phyloP scores from a whole-genome alignment of 1,140 invertebrate genomes.

The Kradibia gibbosae region DNA sequence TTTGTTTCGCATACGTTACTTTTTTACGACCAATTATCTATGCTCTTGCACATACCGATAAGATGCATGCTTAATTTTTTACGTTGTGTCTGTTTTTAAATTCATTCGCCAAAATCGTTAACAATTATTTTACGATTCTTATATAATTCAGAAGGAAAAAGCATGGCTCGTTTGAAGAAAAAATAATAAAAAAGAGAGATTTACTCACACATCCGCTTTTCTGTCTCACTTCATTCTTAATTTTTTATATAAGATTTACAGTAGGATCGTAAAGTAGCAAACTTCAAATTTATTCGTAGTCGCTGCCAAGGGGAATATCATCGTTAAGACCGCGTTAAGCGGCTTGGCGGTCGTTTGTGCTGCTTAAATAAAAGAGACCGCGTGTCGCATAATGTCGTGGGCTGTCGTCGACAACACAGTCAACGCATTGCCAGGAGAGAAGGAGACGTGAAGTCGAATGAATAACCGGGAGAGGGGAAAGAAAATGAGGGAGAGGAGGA shows the following conservation, averaged over 20 bases:
- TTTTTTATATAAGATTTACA: neutral
- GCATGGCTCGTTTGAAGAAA: too few species aligned
- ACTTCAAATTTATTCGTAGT: neutral
- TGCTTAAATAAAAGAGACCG: constrained; percentile 20
- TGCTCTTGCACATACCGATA: too few species aligned
- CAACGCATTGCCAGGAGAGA: neutral
- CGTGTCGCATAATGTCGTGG: constrained; percentile 14
- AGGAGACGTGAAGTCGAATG: neutral
- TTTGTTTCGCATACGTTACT: too few species aligned
- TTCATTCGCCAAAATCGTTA: too few species aligned
- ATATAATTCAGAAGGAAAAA: too few species aligned
- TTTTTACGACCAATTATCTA: too few species aligned
- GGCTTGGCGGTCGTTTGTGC: neutral
- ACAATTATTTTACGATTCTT: too few species aligned
- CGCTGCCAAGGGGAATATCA: neutral
- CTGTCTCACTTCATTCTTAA: too few species aligned
- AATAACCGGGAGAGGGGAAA: neutral
- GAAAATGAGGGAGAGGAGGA: neutral
- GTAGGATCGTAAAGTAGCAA: neutral
- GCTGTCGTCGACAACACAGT: constrained; percentile 8
- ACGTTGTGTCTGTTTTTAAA: too few species aligned
- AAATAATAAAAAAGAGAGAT: too few species aligned
- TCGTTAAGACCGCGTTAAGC: constrained; percentile 12
- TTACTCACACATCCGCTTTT: too few species aligned
- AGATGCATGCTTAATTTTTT: too few species aligned